Evolutionary conservation across 1,140 invertebrate genomes (phyloP).

Genomic region (Colletes latitarsis): DNA sequence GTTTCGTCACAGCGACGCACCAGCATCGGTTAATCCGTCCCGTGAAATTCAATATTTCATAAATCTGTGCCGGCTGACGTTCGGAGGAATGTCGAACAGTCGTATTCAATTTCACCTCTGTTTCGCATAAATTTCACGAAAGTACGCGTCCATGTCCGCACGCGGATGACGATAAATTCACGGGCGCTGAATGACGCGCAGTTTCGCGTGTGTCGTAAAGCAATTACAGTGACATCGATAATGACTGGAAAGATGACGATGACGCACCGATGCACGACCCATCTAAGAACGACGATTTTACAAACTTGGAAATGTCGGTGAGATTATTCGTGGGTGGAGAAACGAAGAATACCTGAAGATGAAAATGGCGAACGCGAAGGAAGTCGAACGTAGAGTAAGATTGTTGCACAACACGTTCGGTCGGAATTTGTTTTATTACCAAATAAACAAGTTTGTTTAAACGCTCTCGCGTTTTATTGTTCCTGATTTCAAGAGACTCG

Average conservation of each 20-base stretch:
- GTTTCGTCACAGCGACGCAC: neutral
- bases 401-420: neutral
- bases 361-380: neutral
- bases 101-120: constrained; percentile 36
- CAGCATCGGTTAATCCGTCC: neutral
- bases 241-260: neutral
- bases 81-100: constrained; percentile 1
- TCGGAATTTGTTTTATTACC: neutral
- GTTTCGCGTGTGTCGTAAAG: constrained; percentile 2
- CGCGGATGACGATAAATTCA: constrained; percentile 17
- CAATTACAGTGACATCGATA: constrained; percentile 18
- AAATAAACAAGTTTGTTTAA: neutral
- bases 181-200: neutral
- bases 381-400: neutral
- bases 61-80: constrained; percentile 1
- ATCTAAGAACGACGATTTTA: neutral
- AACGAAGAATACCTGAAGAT: neutral
- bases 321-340: neutral
- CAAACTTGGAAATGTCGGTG: constrained; percentile 23
- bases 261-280: neutral
- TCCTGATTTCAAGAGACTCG: neutral
- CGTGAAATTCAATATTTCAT: constrained; percentile 26
- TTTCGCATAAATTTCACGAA: constrained; percentile 27
- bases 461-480: neutral
- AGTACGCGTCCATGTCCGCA: neutral